Evolutionary conservation across 2,113 vertebrate species (phyloP), one percentile per base, ranked within the genome.

Genomic region (Mastomys coucha): DNA sequence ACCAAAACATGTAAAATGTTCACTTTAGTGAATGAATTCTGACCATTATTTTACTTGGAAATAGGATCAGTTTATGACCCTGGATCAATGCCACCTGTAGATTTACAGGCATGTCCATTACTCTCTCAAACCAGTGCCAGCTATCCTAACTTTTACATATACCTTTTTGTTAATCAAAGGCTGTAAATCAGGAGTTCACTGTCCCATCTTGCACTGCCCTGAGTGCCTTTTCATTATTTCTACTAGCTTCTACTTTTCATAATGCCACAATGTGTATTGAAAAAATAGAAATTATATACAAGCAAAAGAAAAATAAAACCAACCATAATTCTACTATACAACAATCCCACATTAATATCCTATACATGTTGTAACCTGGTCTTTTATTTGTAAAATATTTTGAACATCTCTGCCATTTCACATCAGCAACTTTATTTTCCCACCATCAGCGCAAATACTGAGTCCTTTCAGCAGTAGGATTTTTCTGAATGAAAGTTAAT

Each of bases 401-500:
- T 49, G 69, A 88, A 73, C 39, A 42, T 89, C 67, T 97, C 91
- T 96, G 75, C 73, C 26, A 45, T 56, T 76, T 63, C 33, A 56
- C 49, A 70, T 91, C 96, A 93, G n/a, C 84, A 84, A 82, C 63
- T 42, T 7, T 73, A 91, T 80, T 89, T 85, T 81, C 90, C 69
- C 24, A 87, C 11, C n/a, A 90, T 90, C 33, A 80, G 88, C 42
- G n/a, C 87, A 56, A 91, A 80, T 65, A 33, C 75, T 91, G 60
- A 13, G 36, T 70, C 88, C 36, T 86, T 16, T 88, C 51, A 28
- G 67, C 31, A 33, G 60, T 28, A 58, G 95, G 81, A 90, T 85
- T 58, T 80, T 93, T 88, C 85, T 96, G 91, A 94, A 95, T 93
- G 90, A 94, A 63, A 93, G 51, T 0, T 81, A 70, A 88, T 70